These are phyloP conservation scores for Lepidotrigona ventralis DNA, from an alignment of 1,140 invertebrate species.

Conservation along the genomic window DNA sequence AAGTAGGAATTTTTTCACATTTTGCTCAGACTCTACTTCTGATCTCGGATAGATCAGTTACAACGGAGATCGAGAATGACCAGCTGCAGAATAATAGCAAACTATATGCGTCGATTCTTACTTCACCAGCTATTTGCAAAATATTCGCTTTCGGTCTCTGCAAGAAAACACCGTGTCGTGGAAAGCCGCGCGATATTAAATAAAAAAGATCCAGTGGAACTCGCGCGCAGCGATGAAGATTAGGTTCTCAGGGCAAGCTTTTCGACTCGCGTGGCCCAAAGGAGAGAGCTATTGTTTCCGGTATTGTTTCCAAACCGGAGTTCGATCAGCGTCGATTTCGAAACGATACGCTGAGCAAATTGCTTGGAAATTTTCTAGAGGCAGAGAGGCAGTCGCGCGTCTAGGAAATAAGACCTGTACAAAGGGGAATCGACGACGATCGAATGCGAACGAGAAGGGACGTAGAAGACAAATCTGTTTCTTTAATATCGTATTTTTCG, in stretches of 20 bases:
- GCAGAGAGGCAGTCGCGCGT: neutral
- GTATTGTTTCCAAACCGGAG: neutral
- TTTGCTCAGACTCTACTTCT: too few relatives aligned
- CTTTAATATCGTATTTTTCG: neutral
- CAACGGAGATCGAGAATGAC: too few relatives aligned
- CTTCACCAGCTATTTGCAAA: neutral
- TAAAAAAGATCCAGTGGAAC: neutral
- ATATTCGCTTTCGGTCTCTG: neutral
- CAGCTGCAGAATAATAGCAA: too few relatives aligned
- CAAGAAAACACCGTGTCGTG: neutral
- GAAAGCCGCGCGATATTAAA: neutral
- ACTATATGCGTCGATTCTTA: too few relatives aligned
- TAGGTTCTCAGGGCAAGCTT: neutral
- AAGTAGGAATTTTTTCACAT: too few relatives aligned
- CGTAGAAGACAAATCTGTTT: neutral
- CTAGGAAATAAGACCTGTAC: slow-evolving; percentile 11
- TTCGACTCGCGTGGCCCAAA: neutral
- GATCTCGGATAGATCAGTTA: too few relatives aligned
- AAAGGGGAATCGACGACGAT: neutral
- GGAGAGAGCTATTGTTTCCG: neutral
- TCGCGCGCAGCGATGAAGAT: neutral
- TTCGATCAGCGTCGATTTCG: neutral
- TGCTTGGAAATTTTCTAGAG: slow-evolving; percentile 1
- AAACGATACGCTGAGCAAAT: neutral
- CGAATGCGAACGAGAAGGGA: too few relatives aligned